Conservation (phyloP, 2,797 vertebrate genomes). For the Rhabdomys pumilio region DNA sequence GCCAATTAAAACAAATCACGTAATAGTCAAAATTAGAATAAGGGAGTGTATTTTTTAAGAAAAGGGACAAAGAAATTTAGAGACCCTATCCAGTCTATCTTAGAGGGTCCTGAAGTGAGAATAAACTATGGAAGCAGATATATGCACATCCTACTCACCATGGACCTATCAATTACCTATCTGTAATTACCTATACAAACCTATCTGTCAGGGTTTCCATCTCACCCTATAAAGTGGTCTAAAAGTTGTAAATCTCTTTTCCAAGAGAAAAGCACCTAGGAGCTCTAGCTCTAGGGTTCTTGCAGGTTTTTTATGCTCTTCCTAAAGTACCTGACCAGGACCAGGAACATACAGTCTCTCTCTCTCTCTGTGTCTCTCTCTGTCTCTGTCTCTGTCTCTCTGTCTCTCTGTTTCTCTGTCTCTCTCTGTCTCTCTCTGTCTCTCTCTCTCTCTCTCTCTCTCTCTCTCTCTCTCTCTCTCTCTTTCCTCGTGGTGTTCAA, state of each 20-base stretch:
- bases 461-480: no score
- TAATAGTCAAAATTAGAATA: background rate
- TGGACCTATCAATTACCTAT: fast-evolving
- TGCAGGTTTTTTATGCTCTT: background rate
- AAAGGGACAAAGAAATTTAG: background rate
- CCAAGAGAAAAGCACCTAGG: background rate
- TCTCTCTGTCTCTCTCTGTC: no score
- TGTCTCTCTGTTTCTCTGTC: no score
- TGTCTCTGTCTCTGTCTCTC: no score
- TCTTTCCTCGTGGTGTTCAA: background rate
- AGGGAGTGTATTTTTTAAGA: background rate
- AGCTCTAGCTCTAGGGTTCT: background rate
- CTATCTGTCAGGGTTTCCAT: background rate
- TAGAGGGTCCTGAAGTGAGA: background rate
- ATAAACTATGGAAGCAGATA: background rate
- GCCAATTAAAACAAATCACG: background rate
- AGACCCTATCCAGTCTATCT: background rate
- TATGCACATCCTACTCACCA: background rate
- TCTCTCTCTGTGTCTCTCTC: no score
- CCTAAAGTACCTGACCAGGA: no score
- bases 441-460: no score
- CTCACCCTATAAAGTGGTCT: background rate
- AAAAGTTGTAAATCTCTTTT: background rate
- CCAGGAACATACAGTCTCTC: no score
- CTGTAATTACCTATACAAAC: no score